Percentiles rank a stretch among this genome's conserved stretches.
These are phyloP conservation scores for Prionchulus punctatus DNA, from an alignment of 2,888 invertebrate species.

Conservation along the genomic window DNA sequence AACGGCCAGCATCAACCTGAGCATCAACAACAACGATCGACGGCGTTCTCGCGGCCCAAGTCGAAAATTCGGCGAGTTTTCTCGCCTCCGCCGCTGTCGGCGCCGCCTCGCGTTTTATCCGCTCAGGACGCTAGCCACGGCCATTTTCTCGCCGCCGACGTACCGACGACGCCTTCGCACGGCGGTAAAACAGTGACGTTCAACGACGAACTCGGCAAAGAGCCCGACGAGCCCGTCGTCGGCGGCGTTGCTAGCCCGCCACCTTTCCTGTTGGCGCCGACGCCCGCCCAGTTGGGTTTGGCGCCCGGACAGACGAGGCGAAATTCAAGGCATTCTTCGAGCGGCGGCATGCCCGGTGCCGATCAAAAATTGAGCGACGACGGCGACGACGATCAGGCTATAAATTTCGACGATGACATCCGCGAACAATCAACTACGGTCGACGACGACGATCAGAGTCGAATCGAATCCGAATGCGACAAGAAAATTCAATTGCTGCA, in stretches of 20 bases:
- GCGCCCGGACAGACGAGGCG: constrained; percentile 60
- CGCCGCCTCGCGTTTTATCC: background rate
- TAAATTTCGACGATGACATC: background rate
- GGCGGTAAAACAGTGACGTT: background rate
- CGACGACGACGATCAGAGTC: background rate
- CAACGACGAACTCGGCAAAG: background rate
- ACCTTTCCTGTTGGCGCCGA: constrained; percentile 66
- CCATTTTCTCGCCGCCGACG: background rate
- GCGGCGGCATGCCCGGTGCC: background rate
- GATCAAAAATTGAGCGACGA: background rate
- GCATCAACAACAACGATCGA: too few species aligned
- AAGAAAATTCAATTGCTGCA: background rate
- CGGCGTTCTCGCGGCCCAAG: too few species aligned
- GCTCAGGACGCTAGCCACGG: background rate
- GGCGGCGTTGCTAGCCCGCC: background rate
- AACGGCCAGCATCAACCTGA: too few species aligned
- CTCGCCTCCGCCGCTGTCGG: background rate
- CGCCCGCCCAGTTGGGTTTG: constrained; percentile 76
- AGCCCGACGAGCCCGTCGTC: background rate
- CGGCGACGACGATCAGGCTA: background rate
- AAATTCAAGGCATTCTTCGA: background rate
- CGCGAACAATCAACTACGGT: background rate
- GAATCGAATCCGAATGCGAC: background rate
- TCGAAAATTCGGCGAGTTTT: too few species aligned
- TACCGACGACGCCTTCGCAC: background rate